phyloP scores from a whole-genome alignment of 2,113 vertebrate genomes.

The Neogobius melanostomus region DNA sequence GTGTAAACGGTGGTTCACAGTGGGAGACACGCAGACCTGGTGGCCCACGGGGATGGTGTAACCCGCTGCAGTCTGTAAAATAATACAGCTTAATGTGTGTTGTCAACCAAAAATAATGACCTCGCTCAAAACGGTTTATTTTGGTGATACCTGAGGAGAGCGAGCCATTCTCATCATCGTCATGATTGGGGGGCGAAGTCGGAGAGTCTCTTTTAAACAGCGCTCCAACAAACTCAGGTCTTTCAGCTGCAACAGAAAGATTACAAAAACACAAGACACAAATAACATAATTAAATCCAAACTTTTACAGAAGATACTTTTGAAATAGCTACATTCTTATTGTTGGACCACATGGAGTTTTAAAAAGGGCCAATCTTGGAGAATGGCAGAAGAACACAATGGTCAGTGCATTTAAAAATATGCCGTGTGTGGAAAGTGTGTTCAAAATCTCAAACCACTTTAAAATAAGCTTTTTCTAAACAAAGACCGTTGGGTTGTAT shows the following conservation, averaged over 20 bases:
- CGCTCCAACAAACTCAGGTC: slow-evolving; percentile 89
- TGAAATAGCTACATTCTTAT: too few species aligned
- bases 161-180: slow-evolving; percentile 98
- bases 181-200: slow-evolving; percentile 96
- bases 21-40: slow-evolving; percentile 97
- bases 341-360: too few species aligned
- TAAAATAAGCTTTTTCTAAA: too few species aligned
- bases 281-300: neutral
- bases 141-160: slow-evolving; percentile 83
- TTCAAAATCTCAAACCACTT: too few species aligned
- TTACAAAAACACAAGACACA: neutral
- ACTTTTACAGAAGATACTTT: too few species aligned
- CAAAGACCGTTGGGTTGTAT: neutral
- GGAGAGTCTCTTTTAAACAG: slow-evolving; percentile 93
- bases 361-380: too few species aligned
- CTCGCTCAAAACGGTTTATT: neutral
- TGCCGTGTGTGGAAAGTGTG: too few species aligned
- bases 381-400: too few species aligned
- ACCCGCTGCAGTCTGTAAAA: slow-evolving; percentile 82
- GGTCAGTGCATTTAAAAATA: too few species aligned
- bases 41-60: slow-evolving; percentile 92
- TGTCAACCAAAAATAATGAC: neutral
- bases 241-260: slow-evolving; percentile 78
- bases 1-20: slow-evolving; percentile 91
- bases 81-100: neutral